Base-by-base conservation (phyloP, 2,113 vertebrate species). In the Serilophus lunatus region DNA sequence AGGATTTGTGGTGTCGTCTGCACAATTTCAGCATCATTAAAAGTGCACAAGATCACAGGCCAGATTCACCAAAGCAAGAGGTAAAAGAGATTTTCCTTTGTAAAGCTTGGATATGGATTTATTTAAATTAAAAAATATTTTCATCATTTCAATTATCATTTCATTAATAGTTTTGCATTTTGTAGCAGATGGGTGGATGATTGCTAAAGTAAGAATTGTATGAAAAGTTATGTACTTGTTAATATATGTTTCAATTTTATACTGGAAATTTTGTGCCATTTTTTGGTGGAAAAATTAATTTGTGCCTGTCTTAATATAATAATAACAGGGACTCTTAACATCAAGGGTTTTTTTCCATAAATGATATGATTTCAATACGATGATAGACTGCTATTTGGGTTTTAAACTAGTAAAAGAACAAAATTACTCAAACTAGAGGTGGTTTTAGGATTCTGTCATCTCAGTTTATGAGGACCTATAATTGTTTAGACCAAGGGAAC, bases 71-170 rank as follows among this genome's bases (percentile, higher is more conserved):
- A 96, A 97, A 95, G 94, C 36, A 61, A 77, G 42, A 44, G 70
- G 92, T 94, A 82, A 96, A 94, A 95, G 93, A 85, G 78, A 76
- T 87, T 92, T 94, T 80, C 78, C 66, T 95, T 95, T 91, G 75
- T 91, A 74, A 35, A 54, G 53, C 54, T 70, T 82, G 59, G 45
- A 86, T 87, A 66, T 54, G 50, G 59, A 86, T 59, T 54, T 91
- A 77, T 90, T 86, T 82, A 95, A 92, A 94, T 94, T 85, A 80
- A 92, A 91, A 36, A 87, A 45, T 85, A 77, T 85, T 95, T 82
- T 92, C 47, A 85, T 79, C 86, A 92, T 88, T 77, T 65, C 90
- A 79, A 11, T 51, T 83, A 82, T 76, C 24, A 24, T 57, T 80
- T 92, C 71, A 70, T 87, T 91, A 95, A 50, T 69, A 78, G 26